Base-by-base conservation (phyloP, 1,140 invertebrate species). In the Oryzaephilus surinamensis region DNA sequence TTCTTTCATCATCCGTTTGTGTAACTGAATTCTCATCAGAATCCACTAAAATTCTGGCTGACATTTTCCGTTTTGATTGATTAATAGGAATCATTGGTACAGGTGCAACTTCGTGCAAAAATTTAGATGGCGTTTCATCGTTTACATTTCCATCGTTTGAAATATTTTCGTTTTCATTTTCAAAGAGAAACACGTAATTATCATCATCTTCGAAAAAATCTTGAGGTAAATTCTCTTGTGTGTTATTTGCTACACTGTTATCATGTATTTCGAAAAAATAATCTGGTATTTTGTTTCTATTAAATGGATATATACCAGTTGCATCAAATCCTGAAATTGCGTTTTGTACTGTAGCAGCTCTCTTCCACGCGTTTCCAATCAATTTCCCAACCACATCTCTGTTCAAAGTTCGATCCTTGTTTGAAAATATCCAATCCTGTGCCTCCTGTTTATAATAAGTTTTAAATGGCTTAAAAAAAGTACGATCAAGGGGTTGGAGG, bases 381-480 rank as follows among this genome's bases (percentile, higher is more conserved):
- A 41, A 13, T 41, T 13, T 14, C n/a, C 0, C 2, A 6, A 33
- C n/a, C 2, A 33, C 15, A 16, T 19, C 18, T 33, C 23, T 10
- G 12, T 24, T 44, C 7, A 48, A 13, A 16, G 26, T 7, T n/a
- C 36, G 29, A 4, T 37, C 41, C 27, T 31, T 32, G 31, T 48
- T 33, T 8, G 27, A 12, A 3, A 21, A 11, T 12, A 37, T 18
- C 42, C 33, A 48, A 10, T 31, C 40, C 28, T 21, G 19, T 11
- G 39, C 17, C 31, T 52, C 45, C 32, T 46, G 7, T 7, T 16
- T 17, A 13, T 36, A 50, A 29, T 50, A 46, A 13, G 18, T 32
- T 46, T 60, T 58, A 6, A 57, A 41, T 10, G 44, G 46, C 37
- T 52, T 53, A 34, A 56, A 60, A 38, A 56, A 54, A 28, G 41